Percentiles rank a stretch among this genome's conserved stretches.
phyloP scores from a whole-genome alignment of 2,113 vertebrate genomes.

The Anser brachyrhynchus region DNA sequence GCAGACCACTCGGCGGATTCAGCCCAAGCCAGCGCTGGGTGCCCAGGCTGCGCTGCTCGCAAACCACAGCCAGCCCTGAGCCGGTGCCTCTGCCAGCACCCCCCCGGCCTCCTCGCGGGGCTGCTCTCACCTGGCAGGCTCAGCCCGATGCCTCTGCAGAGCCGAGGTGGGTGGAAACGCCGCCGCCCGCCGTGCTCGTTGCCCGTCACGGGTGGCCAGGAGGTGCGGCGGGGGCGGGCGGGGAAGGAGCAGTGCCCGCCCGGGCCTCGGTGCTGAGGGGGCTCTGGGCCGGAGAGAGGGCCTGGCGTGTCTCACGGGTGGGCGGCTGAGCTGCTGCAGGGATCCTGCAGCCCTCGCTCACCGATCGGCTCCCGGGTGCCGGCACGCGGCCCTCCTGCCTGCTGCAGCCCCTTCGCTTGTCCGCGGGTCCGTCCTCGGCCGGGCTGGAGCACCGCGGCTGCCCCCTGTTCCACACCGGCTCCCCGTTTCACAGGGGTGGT shows the following conservation, averaged over 20 bases:
- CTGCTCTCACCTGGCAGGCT: neutral
- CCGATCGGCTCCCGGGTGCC: neutral
- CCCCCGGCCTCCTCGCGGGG: neutral
- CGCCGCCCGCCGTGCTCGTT: neutral
- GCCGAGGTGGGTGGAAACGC: neutral
- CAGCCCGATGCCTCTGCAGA: neutral
- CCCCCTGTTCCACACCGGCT: fast-evolving
- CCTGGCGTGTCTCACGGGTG: fast-evolving
- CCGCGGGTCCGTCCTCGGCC: too few species aligned
- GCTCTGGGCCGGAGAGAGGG: neutral
- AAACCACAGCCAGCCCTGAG: too few species aligned
- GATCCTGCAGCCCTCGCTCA: neutral
- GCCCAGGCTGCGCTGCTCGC: neutral
- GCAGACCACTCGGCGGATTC: neutral
- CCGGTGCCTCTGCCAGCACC: neutral
- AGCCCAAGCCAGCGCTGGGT: neutral
- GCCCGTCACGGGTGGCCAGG: neutral
- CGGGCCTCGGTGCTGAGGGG: neutral
- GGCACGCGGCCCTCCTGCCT: fast-evolving
- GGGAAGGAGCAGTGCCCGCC: too few species aligned
- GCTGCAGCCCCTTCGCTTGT: fast-evolving
- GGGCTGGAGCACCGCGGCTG: fast-evolving
- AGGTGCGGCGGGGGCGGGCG: neutral
- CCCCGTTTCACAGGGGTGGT: neutral
- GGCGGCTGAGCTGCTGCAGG: neutral